A percentile compares a stretch with the other conserved stretches of the same genome.
Evolutionary conservation across 2,797 vertebrate species (phyloP).

Genomic region (Alcedo quadribrachys): DNA sequence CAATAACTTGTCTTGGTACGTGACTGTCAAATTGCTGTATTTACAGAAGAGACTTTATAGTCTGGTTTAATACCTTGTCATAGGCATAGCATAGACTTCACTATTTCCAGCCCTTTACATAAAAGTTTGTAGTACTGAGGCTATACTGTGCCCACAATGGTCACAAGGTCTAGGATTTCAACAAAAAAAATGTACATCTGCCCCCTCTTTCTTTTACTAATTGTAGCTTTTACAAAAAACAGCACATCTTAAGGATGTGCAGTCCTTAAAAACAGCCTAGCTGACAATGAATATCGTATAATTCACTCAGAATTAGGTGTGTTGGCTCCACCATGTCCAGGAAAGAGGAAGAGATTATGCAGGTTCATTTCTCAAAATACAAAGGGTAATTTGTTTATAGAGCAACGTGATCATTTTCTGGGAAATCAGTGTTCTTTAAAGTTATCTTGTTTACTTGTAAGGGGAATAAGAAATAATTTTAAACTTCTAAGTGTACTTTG

Average conservation of each 20-base stretch:
- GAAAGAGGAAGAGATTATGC: neutral
- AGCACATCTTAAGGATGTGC: neutral
- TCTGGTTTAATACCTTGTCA: no score
- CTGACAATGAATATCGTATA: neutral
- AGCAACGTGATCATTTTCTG: neutral
- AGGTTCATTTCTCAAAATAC: neutral
- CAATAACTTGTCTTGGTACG: neutral
- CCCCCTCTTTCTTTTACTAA: neutral
- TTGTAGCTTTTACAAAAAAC: neutral
- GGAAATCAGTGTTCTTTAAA: neutral
- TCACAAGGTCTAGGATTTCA: neutral
- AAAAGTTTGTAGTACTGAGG: neutral
- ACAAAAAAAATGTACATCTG: neutral
- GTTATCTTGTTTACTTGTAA: neutral
- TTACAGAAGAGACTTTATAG: neutral
- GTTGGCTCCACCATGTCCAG: neutral
- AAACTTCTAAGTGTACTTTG: neutral
- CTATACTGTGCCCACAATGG: neutral
- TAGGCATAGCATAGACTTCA: no score
- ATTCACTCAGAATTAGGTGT: neutral
- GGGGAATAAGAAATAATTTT: neutral
- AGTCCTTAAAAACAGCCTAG: neutral
- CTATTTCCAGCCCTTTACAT: neutral
- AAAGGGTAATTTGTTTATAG: neutral
- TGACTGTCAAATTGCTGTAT: neutral